Evolutionary conservation across 1,140 invertebrate species (phyloP).

Genomic region (Bombus turneri): DNA sequence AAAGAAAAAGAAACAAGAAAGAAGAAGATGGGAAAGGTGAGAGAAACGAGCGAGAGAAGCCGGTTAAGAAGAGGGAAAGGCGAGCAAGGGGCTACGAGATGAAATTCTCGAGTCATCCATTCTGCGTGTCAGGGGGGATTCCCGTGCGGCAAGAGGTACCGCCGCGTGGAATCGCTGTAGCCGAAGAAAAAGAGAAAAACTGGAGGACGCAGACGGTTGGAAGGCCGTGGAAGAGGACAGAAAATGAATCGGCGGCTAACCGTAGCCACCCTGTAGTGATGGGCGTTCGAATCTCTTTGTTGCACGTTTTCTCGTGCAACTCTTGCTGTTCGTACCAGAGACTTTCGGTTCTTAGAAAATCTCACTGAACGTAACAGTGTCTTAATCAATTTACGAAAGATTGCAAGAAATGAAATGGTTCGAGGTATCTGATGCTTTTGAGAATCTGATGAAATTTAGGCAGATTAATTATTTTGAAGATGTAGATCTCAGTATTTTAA

Average conservation of each 20-base stretch:
- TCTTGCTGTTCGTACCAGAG: background rate
- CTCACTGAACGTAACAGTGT: background rate
- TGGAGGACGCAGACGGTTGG: conserved; percentile 17
- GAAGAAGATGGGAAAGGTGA: conserved; percentile 33
- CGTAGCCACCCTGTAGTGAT: conserved; percentile 18
- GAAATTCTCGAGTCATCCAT: conserved; percentile 76
- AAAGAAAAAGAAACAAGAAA: conserved; percentile 28
- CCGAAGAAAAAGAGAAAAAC: conserved; percentile 47
- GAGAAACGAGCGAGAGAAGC: conserved; percentile 25
- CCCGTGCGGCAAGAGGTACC: conserved; percentile 67
- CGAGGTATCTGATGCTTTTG: background rate
- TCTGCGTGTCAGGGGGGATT: conserved; percentile 72
- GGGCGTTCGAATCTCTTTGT: conserved; percentile 38
- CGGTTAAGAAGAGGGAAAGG: background rate
- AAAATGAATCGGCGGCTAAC: conserved; percentile 25
- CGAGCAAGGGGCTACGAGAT: conserved; percentile 9
- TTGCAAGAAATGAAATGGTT: background rate
- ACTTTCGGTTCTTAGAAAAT: background rate
- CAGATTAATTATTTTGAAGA: no score
- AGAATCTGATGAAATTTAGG: background rate
- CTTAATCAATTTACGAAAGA: background rate
- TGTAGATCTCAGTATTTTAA: background rate
- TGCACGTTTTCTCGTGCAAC: conserved; percentile 4
- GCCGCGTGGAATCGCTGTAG: conserved; percentile 49
- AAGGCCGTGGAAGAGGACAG: conserved; percentile 15